Evolutionary conservation across 2,888 invertebrate species (phyloP).

Genomic region (Nymphalis polychloros): DNA sequence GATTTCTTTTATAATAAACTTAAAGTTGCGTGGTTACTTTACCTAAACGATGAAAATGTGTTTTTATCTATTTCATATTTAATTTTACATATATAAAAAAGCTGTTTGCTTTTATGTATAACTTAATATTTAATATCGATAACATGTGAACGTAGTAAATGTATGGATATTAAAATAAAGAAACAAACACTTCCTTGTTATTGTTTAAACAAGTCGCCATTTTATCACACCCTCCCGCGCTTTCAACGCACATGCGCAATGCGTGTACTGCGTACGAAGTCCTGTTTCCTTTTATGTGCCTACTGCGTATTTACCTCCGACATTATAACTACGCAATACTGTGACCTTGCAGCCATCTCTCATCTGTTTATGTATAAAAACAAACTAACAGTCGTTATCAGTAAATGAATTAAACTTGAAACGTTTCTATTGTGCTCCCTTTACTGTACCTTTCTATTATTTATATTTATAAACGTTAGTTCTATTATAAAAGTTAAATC

Average conservation of each 20-base stretch:
- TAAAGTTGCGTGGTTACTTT: constrained; percentile 17
- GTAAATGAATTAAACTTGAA: constrained; percentile 28
- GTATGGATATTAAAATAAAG: background rate
- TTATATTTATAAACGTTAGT: background rate
- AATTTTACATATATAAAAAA: too few species aligned
- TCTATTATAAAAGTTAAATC: background rate
- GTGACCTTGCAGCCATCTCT: constrained; percentile 47
- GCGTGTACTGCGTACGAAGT: constrained; percentile 30
- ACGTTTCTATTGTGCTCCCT: constrained; percentile 10
- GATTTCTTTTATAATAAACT: constrained; percentile 11
- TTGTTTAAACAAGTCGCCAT: constrained; percentile 42
- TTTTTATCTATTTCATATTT: too few species aligned
- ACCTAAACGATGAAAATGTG: background rate
- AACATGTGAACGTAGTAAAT: background rate
- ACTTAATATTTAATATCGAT: background rate
- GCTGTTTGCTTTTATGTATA: background rate
- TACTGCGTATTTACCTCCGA: constrained; percentile 41
- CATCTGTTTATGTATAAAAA: constrained; percentile 42
- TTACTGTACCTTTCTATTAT: constrained; percentile 1
- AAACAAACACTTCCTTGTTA: constrained; percentile 1
- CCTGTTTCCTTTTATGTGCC: constrained; percentile 22
- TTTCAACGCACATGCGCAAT: constrained; percentile 58
- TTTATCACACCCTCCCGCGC: constrained; percentile 49
- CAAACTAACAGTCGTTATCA: constrained; percentile 36
- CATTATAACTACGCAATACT: constrained; percentile 50